These are phyloP conservation scores for Macaria notata DNA, from an alignment of 2,888 invertebrate species.

Conservation along the genomic window DNA sequence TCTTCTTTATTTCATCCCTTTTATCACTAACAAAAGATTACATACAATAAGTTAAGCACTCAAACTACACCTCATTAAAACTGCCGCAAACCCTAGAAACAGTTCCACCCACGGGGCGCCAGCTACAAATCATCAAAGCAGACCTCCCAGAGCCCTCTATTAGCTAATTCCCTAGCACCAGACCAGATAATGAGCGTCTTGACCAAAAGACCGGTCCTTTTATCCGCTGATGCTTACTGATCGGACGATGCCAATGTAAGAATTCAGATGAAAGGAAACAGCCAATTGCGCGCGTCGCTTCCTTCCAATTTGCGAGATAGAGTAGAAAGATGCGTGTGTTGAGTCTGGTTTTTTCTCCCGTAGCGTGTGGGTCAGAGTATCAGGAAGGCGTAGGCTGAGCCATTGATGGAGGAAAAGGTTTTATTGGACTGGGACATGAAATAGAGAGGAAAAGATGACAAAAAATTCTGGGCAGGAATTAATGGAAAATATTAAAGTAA, in stretches of 20 bases:
- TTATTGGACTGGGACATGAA: not conserved
- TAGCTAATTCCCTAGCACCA: slow-evolving; percentile 15
- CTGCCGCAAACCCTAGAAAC: too few species aligned
- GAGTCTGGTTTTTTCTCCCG: slow-evolving; percentile 15
- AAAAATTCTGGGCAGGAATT: too few species aligned
- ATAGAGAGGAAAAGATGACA: too few species aligned
- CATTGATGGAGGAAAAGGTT: slow-evolving; percentile 8
- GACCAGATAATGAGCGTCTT: slow-evolving; percentile 10
- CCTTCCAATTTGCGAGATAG: slow-evolving; percentile 26
- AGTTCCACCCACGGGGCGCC: too few species aligned
- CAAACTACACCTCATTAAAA: too few species aligned
- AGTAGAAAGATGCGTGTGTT: slow-evolving; percentile 17
- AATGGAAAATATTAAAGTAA: too few species aligned
- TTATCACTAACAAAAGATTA: too few species aligned
- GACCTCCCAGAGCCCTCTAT: not conserved
- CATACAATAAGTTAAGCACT: too few species aligned
- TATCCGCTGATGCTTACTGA: slow-evolving; percentile 19
- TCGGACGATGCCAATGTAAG: slow-evolving; percentile 18
- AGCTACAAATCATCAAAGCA: too few species aligned
- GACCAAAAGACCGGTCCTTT: slow-evolving; percentile 18
- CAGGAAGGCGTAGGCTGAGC: slow-evolving; percentile 16
- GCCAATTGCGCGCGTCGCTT: slow-evolving; percentile 29
- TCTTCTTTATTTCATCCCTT: too few species aligned
- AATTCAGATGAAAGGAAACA: slow-evolving; percentile 28
- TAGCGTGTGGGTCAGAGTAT: slow-evolving; percentile 17